These are phyloP conservation scores for Leuciscus waleckii DNA, from an alignment of 2,797 vertebrate species.

Conservation along the genomic window DNA sequence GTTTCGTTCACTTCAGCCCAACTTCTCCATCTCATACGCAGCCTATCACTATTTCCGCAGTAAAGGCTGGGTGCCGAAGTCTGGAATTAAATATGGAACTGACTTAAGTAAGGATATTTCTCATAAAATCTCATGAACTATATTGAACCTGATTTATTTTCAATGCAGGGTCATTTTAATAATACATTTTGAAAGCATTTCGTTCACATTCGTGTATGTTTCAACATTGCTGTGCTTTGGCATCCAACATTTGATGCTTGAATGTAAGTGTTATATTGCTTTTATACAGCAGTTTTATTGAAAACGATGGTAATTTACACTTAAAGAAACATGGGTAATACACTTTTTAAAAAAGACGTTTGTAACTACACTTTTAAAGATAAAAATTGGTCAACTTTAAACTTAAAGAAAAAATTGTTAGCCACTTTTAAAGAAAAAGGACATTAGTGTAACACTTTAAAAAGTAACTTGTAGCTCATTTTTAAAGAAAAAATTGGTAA, in stretches of 20 bases:
- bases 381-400: too few relatives aligned
- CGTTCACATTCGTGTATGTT: neutral
- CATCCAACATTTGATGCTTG: too few relatives aligned
- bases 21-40: slow-evolving; percentile 85
- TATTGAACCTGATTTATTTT: neutral
- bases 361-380: too few relatives aligned
- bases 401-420: too few relatives aligned
- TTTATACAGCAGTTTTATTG: too few relatives aligned
- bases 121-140: neutral
- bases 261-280: too few relatives aligned
- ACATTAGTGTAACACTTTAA: too few relatives aligned
- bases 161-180: neutral
- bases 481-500: too few relatives aligned
- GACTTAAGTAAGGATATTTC: slow-evolving; percentile 85
- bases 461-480: too few relatives aligned
- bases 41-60: slow-evolving; percentile 90
- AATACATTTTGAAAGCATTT: neutral
- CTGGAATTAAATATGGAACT: slow-evolving; percentile 91
- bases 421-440: too few relatives aligned
- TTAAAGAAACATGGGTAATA: too few relatives aligned
- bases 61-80: slow-evolving; percentile 95
- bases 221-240: neutral
- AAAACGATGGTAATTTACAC: neutral
- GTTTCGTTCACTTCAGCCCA: slow-evolving; percentile 77
- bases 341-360: too few relatives aligned